Evolutionary conservation across 2,113 vertebrate genomes (phyloP).

Genomic region (Crotalus helleri): DNA sequence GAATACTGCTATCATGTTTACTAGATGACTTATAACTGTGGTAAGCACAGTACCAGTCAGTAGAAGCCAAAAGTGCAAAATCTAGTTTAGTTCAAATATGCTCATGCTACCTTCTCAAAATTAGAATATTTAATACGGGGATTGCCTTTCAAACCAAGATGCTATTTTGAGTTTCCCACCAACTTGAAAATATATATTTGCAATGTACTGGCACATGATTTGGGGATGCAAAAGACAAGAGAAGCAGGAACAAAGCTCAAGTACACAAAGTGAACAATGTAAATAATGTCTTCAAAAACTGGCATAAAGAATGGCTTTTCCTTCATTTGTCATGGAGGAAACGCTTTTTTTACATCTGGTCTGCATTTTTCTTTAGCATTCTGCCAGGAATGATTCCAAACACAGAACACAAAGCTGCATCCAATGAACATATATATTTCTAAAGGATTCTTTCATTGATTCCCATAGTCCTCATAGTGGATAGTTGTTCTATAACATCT

Average conservation of each 20-base stretch:
- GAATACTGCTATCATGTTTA: not conserved
- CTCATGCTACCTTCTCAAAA: not conserved
- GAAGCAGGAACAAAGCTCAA: not conserved
- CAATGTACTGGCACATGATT: not conserved
- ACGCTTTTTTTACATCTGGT: constrained; percentile 75
- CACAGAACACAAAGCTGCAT: constrained; percentile 67
- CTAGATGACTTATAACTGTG: not conserved
- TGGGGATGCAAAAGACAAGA: not conserved
- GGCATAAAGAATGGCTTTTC: constrained; percentile 61
- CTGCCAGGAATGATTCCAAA: constrained; percentile 75
- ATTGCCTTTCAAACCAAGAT: not conserved
- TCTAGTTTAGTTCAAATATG: not conserved
- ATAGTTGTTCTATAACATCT: constrained; percentile 43
- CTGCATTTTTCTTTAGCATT: constrained; percentile 73
- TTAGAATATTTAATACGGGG: not conserved
- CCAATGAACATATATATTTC: constrained; percentile 60
- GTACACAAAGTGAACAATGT: not conserved
- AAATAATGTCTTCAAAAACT: constrained; percentile 49
- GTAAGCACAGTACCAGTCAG: not conserved
- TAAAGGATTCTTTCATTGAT: constrained; percentile 67
- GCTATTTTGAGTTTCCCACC: not conserved
- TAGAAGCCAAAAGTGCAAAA: not conserved
- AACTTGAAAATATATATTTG: not conserved
- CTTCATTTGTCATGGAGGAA: constrained; percentile 66
- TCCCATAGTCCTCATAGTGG: constrained; percentile 40